A percentile compares a stretch with the other conserved stretches of the same genome.
Evolutionary conservation across 2,888 invertebrate species (phyloP).

Genomic region (Prenolepis imparis): DNA sequence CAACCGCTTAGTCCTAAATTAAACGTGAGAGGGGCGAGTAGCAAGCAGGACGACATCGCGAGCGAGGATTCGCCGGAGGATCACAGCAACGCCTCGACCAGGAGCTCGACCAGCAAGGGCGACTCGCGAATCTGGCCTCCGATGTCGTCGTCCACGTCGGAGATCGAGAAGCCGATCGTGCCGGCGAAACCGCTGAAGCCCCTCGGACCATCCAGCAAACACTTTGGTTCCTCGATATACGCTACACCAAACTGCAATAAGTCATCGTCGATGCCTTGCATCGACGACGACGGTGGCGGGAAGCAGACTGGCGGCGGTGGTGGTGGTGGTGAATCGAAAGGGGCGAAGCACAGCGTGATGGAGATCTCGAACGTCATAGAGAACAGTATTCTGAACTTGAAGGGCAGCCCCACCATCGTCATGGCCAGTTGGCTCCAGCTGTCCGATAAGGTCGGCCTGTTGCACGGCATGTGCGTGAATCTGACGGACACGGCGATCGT

Average conservation of each 20-base stretch:
- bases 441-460: constrained; percentile 93
- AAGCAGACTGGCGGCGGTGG: constrained; percentile 59
- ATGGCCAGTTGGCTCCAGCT: constrained; percentile 93
- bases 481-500: constrained; percentile 94
- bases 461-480: constrained; percentile 94
- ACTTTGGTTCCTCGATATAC: constrained; percentile 90
- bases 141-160: constrained; percentile 66
- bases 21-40: constrained; percentile 73
- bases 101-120: constrained; percentile 84
- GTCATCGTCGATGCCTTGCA: constrained; percentile 48
- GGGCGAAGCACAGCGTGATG: constrained; percentile 87
- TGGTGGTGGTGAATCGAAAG: constrained; percentile 66
- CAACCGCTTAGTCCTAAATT: constrained; percentile 90
- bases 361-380: constrained; percentile 90
- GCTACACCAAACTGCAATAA: constrained; percentile 90
- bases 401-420: constrained; percentile 87
- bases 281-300: constrained; percentile 69
- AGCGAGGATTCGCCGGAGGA: constrained; percentile 86
- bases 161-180: constrained; percentile 88
- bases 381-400: constrained; percentile 89
- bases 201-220: constrained; percentile 85
- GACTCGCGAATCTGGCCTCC: constrained; percentile 88
- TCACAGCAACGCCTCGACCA: constrained; percentile 85
- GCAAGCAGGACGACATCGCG: constrained; percentile 79
- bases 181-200: constrained; percentile 86